Conservation (phyloP, 53 echinoderm and acorn worm genomes). For the Patiria pectinifera region DNA sequence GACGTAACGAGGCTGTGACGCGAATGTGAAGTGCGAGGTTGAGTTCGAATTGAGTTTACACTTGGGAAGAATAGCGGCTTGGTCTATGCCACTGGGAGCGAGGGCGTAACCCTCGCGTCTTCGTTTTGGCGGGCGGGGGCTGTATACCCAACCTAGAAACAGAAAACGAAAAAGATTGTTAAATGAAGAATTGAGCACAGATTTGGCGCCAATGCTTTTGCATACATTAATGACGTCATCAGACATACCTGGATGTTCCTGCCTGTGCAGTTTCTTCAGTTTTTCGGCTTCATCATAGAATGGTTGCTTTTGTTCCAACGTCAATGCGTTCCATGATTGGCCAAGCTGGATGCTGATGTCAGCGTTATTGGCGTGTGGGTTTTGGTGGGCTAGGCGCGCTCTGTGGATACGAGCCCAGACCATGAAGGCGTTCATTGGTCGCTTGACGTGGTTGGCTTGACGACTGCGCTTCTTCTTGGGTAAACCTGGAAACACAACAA, state of each 20-base stretch:
- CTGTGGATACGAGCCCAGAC: slow-evolving; percentile 88
- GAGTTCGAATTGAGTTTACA: slow-evolving; percentile 55
- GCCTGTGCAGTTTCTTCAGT: slow-evolving; percentile 79
- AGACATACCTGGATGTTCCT: slow-evolving; percentile 89
- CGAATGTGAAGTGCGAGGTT: slow-evolving; percentile 52
- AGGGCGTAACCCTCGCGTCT: slow-evolving; percentile 5
- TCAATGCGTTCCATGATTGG: slow-evolving; percentile 82
- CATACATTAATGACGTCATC: background rate
- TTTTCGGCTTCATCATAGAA: slow-evolving; percentile 85
- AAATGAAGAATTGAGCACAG: background rate
- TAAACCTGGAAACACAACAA: background rate
- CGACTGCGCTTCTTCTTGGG: background rate
- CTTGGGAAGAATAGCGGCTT: slow-evolving; percentile 37
- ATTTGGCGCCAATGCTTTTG: background rate
- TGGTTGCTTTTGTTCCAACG: slow-evolving; percentile 73
- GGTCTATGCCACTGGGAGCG: slow-evolving; percentile 25
- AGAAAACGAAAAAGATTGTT: background rate
- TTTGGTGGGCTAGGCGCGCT: slow-evolving; percentile 60
- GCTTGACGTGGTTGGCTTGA: slow-evolving; percentile 66
- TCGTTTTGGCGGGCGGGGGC: slow-evolving; percentile 74
- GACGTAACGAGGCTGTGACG: slow-evolving; percentile 22
- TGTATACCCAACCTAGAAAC: slow-evolving; percentile 82
- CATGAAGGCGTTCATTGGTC: slow-evolving; percentile 99
- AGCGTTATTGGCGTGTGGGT: slow-evolving; percentile 74
- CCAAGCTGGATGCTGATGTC: slow-evolving; percentile 93